These are phyloP conservation scores for Eupsilia transversa DNA, from an alignment of 2,888 invertebrate genomes.

Conservation along the genomic window DNA sequence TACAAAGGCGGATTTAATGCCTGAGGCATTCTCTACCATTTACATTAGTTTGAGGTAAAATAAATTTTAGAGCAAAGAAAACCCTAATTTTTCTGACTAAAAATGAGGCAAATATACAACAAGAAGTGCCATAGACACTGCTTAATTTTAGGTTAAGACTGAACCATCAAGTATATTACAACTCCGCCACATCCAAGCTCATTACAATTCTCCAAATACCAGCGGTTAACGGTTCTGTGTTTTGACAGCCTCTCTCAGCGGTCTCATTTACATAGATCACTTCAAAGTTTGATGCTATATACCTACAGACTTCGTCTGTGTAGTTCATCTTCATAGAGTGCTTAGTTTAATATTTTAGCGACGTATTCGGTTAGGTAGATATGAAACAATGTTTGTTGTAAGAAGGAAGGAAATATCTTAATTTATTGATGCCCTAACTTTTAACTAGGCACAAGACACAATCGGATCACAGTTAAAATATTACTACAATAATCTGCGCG, in stretches of 20 bases:
- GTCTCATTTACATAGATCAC: conserved; percentile 68
- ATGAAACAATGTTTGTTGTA: no score
- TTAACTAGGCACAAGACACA: no score
- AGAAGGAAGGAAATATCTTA: no score
- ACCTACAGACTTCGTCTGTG: conserved; percentile 3
- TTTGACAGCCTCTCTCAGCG: conserved; percentile 64
- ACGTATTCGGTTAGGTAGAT: no score
- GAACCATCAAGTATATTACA: conserved; percentile 37
- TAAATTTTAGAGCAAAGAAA: background rate
- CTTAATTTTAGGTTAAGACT: conserved; percentile 28
- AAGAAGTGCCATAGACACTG: background rate
- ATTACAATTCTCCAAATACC: conserved; percentile 45
- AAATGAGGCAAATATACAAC: background rate
- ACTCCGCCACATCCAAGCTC: conserved; percentile 31
- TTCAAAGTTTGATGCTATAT: conserved; percentile 32
- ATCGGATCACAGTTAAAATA: no score
- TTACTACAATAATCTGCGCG: no score
- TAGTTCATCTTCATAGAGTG: conserved; percentile 30
- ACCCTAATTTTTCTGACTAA: background rate
- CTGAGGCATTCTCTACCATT: background rate
- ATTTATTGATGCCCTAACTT: no score
- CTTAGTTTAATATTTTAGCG: conserved; percentile 23
- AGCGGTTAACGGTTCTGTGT: conserved; percentile 54
- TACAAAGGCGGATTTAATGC: no score
- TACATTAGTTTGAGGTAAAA: background rate